Conservation (phyloP, 2,797 vertebrate genomes). For the Danio choprae region DNA sequence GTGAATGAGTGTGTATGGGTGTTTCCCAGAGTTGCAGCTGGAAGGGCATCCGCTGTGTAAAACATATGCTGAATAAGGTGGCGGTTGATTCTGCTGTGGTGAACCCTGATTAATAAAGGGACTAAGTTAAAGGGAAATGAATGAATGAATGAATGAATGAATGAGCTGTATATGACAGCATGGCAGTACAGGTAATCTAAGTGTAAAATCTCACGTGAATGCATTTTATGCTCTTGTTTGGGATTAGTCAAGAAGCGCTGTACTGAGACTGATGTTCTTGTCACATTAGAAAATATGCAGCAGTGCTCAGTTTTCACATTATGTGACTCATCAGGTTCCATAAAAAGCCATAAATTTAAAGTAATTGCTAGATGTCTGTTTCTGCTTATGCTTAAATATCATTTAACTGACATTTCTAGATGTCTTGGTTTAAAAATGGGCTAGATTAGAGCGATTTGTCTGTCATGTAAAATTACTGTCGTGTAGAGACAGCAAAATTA, state of each 20-base stretch:
- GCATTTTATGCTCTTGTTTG: not conserved
- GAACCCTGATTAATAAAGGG: too few species aligned
- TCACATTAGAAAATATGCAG: not conserved
- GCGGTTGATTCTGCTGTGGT: too few species aligned
- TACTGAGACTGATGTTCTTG: not conserved
- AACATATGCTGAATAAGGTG: too few species aligned
- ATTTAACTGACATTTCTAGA: not conserved
- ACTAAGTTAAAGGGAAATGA: too few species aligned
- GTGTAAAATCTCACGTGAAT: not conserved
- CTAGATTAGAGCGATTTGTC: not conserved
- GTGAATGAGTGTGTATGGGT: too few species aligned
- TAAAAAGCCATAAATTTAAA: not conserved
- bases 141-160: too few species aligned
- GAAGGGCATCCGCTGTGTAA: too few species aligned
- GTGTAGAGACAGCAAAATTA: not conserved
- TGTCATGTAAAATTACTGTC: constrained; percentile 11
- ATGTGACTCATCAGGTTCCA: constrained; percentile 9
- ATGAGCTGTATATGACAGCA: too few species aligned
- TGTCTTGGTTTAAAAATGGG: not conserved
- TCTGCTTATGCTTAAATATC: not conserved
- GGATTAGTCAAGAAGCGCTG: not conserved
- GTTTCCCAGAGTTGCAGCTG: too few species aligned
- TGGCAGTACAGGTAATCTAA: not conserved
- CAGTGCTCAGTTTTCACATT: not conserved
- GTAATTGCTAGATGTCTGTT: not conserved